Percentiles rank a stretch among this genome's conserved stretches.
Evolutionary conservation across 2,113 vertebrate species (phyloP).

Genomic region (Festucalex cinctus): DNA sequence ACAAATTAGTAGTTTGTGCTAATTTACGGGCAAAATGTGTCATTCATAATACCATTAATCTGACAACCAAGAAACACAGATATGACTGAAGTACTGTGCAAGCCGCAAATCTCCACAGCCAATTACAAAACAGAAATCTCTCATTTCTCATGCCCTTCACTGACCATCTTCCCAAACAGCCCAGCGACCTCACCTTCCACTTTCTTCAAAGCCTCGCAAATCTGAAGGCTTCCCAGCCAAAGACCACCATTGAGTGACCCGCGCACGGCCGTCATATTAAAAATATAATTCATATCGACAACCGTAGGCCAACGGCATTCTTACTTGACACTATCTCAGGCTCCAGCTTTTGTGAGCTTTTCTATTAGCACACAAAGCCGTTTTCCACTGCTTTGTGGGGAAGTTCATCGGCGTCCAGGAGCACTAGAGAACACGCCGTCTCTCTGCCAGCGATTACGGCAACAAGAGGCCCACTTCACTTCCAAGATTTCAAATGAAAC

Average conservation of each 20-base stretch:
- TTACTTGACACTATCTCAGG: conserved; percentile 65
- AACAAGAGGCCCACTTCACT: conserved; percentile 66
- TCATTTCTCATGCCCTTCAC: conserved; percentile 56
- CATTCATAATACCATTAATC: neutral
- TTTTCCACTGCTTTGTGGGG: conserved; percentile 52
- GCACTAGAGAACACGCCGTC: conserved; percentile 51
- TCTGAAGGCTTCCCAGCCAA: conserved; percentile 48
- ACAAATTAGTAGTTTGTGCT: too few species aligned
- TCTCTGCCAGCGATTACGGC: conserved; percentile 60
- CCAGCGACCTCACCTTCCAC: conserved; percentile 35
- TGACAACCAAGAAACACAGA: neutral
- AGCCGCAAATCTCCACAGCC: conserved; percentile 9
- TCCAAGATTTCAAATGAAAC: conserved; percentile 58
- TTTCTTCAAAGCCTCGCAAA: conserved; percentile 27
- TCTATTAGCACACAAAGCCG: conserved; percentile 68
- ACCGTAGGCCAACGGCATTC: conserved; percentile 41
- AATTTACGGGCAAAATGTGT: too few species aligned
- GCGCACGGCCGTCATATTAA: conserved; percentile 47
- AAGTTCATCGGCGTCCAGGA: conserved; percentile 45
- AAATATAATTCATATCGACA: conserved; percentile 58
- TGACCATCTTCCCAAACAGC: conserved; percentile 37
- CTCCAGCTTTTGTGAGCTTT: conserved; percentile 65
- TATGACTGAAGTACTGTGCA: neutral
- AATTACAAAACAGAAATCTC: conserved; percentile 32
- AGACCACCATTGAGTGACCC: conserved; percentile 30